Conservation (phyloP, 2,888 invertebrate species). For the Eupithecia insigniata region DNA sequence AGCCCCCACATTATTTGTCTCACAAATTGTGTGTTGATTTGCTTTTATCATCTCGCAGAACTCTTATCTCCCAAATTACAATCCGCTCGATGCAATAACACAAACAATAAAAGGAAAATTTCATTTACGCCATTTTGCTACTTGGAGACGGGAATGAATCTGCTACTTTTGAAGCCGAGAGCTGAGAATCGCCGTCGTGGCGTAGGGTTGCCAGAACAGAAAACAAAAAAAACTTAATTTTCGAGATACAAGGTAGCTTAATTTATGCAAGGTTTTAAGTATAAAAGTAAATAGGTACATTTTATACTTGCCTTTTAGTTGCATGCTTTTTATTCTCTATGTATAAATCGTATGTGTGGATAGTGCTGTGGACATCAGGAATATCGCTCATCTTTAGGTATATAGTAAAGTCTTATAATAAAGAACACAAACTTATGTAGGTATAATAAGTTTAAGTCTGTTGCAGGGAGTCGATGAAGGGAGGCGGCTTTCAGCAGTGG, state of each 20-base stretch:
- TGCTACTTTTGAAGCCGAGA: slow-evolving; percentile 32
- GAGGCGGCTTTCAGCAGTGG: too few relatives aligned
- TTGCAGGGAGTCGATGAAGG: too few relatives aligned
- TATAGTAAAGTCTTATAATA: too few relatives aligned
- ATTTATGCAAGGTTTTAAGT: background rate
- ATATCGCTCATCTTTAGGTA: too few relatives aligned
- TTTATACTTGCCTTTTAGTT: too few relatives aligned
- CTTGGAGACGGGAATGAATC: slow-evolving; percentile 34
- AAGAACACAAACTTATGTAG: too few relatives aligned
- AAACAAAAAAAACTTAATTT: too few relatives aligned
- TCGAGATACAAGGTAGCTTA: too few relatives aligned
- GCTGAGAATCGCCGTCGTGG: slow-evolving; percentile 23
- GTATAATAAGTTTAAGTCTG: too few relatives aligned
- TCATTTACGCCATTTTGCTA: slow-evolving; percentile 38
- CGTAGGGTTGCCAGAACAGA: slow-evolving; percentile 25
- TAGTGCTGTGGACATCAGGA: too few relatives aligned
- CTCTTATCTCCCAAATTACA: slow-evolving; percentile 35
- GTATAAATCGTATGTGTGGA: too few relatives aligned
- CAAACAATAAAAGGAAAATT: slow-evolving; percentile 41
- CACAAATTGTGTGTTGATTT: slow-evolving; percentile 23
- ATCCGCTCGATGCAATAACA: slow-evolving; percentile 39
- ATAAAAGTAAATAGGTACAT: background rate
- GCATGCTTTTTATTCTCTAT: too few relatives aligned
- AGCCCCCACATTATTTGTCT: slow-evolving; percentile 6
- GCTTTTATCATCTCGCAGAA: slow-evolving; percentile 23